Base-by-base conservation (phyloP, 2,888 invertebrate species). In the Noctua janthe region DNA sequence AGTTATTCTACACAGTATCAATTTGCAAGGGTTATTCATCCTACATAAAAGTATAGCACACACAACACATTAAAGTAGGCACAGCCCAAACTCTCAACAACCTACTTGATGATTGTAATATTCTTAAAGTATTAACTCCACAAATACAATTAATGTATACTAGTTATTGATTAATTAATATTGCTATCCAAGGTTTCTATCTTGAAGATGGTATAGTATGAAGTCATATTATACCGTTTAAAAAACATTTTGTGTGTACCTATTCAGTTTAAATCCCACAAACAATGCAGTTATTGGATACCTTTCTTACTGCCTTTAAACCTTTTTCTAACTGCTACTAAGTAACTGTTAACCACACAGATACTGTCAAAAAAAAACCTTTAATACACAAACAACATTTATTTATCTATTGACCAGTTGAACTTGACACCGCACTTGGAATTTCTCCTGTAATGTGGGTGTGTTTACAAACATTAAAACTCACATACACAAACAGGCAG, bases 71-170 rank as follows among this genome's bases (percentile, higher is more conserved):
- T 8, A 4, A 80, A 47, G 10, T 10, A 62, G 15, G 15, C 59
- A 67, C 23, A 74, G 47, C 15, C 75, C 35, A 62, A 81, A 43
- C 51, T 5, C 47, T 56, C 47, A 49, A 59, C n/a, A 78, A n/a
- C 49, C 17, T 56, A 66, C 17, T 49, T n/a, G n/a, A 56, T 11
- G 64, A 56, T 23, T 56, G 49, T 17, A 49, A 23, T 56, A 56
- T 29, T 56, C 23, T 1, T 29, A 1, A 5, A n/a, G 0, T 62
- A 79, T 7, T 10, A 49, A 56, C 51, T 64, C 17, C 5, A 35
- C 20, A 72, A 54, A 39, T 15, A 80, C 7, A 10, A 67, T 6
- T 13, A 67, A 56, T 56, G n/a, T 59, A 29, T 47, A 39, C 7
- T 49, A 39, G n/a, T 49, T 56, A 54, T 23, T 39, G 11, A 23